Base-by-base conservation (phyloP, 1,140 invertebrate species). In the Drosophila busckii region DNA sequence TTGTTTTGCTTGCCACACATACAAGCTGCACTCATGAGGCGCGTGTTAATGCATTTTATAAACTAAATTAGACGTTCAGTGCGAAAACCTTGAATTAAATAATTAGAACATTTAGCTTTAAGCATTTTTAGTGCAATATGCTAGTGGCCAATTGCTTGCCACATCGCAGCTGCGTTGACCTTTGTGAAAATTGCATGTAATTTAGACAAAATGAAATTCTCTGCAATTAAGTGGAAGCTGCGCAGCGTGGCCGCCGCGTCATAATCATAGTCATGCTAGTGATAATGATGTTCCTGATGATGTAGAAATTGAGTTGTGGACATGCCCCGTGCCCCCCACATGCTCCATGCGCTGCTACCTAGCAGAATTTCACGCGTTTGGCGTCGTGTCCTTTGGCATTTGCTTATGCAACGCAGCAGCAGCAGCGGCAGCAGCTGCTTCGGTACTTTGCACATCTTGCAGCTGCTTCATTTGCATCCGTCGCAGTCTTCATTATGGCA, bases 121-220 rank as follows among this genome's bases (percentile, higher is more conserved):
- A n/a, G n/a, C n/a, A n/a, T n/a, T n/a, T n/a, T n/a, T n/a, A n/a
- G n/a, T n/a, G n/a, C 1, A 3, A 22, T 9, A 2, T 16, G 6
- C 7, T 41, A 13, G n/a, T 10, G 13, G 15, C 26, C 4, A 28
- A 28, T 16, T 46, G 16, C 41, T 41, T 49, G 42, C 35, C 50
- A 31, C 49, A 22, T 15, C 40, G 32, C 54, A 55, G 40, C 50
- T 66, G 55, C 54, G 58, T 45, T 76, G 70, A 73, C 53, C 69
- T 55, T 46, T 28, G 31, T 55, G 46, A 32, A 70, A 80, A 84
- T 84, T 84, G 80, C 55, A 80, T 80, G 84, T 84, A 78, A 84
- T 84, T 84, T 84, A 59, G 45, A 75, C 66, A 67, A 84, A 84
- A 84, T 84, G 80, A 84, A 84, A 75, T 84, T 84, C 69, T n/a